A percentile compares a stretch with the other conserved stretches of the same genome.
Conservation (phyloP, 2,888 invertebrate species). For the Rotaria macrura region DNA sequence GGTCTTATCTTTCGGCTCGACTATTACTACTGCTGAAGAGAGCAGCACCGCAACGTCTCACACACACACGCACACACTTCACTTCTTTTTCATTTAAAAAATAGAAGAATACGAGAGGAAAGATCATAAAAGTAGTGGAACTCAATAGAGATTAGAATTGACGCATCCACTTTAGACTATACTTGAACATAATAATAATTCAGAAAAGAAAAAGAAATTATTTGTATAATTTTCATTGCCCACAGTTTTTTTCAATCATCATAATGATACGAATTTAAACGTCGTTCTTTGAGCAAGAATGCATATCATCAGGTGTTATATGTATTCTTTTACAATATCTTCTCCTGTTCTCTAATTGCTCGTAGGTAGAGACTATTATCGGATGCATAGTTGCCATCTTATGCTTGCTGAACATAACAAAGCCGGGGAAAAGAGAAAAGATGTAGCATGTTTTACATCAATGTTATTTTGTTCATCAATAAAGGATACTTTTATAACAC, state of each 20-base stretch:
- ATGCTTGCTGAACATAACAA: not conserved
- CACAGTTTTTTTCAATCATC: no score
- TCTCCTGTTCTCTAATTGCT: not conserved
- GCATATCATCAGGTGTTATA: no score
- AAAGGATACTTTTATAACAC: not conserved
- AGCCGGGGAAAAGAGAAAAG: not conserved
- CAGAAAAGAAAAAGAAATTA: not conserved
- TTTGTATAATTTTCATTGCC: not conserved
- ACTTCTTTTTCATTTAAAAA: not conserved
- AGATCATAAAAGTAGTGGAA: conserved; percentile 8
- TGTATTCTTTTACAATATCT: not conserved
- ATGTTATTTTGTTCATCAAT: not conserved
- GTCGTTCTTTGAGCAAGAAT: not conserved
- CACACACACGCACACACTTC: not conserved
- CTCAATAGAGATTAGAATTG: conserved; percentile 1
- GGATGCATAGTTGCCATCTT: not conserved
- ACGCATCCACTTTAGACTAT: not conserved
- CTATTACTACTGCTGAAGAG: not conserved
- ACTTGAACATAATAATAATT: conserved; percentile 3
- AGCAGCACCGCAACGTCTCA: conserved; percentile 1
- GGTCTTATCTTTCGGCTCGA: conserved; percentile 4
- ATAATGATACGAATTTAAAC: not conserved
- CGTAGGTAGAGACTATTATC: not conserved
- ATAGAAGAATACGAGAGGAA: not conserved
- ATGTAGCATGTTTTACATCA: not conserved